phyloP scores from a whole-genome alignment of 2,113 vertebrate genomes.

The Phalacrocorax aristotelis region DNA sequence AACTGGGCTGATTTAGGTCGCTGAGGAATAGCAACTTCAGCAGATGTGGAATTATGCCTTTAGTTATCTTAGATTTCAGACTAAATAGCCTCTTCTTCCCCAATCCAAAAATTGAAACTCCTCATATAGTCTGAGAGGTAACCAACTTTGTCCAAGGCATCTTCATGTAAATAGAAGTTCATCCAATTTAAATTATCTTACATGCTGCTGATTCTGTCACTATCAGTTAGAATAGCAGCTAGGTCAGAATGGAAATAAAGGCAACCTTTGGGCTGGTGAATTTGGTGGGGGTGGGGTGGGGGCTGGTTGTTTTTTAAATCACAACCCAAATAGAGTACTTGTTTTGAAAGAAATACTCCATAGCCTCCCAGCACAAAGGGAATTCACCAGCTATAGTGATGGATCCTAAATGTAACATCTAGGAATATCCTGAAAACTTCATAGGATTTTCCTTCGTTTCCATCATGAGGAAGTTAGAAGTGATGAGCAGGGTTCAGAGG shows the following conservation, averaged over 20 bases:
- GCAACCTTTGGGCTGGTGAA: not conserved
- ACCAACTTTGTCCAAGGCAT: not conserved
- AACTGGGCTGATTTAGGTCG: not conserved
- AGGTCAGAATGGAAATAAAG: not conserved
- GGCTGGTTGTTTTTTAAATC: not conserved
- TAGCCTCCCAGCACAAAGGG: not conserved
- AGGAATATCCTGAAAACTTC: not conserved
- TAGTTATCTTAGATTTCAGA: not conserved
- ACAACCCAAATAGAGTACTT: not conserved
- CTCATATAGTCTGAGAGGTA: not conserved
- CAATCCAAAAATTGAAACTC: not conserved
- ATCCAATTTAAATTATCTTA: not conserved
- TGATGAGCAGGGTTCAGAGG: not conserved
- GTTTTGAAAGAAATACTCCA: not conserved
- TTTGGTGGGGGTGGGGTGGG: not conserved
- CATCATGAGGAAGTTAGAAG: not conserved
- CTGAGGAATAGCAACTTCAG: not conserved
- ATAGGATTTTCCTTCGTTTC: not conserved
- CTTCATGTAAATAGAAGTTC: not conserved
- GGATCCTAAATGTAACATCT: not conserved
- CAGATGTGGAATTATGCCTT: not conserved
- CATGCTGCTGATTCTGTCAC: not conserved
- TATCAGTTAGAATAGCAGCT: not conserved
- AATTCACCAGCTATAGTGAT: not conserved
- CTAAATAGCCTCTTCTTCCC: not conserved